Base-by-base conservation (phyloP, 2,888 invertebrate species). In the Drosophila flavopinicola region DNA sequence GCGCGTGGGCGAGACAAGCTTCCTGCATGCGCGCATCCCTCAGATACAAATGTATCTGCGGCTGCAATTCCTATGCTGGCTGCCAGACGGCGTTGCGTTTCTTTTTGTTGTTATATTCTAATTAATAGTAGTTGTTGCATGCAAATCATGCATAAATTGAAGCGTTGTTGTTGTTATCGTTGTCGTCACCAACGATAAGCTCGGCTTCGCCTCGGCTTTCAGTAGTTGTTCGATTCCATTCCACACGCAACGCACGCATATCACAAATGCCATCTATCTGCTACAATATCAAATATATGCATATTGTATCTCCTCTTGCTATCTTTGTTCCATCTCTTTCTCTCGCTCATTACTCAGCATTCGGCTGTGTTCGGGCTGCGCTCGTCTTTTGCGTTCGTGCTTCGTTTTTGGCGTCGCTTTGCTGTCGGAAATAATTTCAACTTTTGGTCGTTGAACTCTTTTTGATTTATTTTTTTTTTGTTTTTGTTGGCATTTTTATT, bases 361-460 rank as follows among this genome's bases (percentile, higher is more conserved):
- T 56, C 54, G 45, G 27, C 35, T 57, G 35, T 13, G 35, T 17
- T 57, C 41, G 52, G 52, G 29, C 52, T 32, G 29, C 35, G 42
- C 15, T 57, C 66, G 44, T 57, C 57, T 20, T 35, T 39, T 24
- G 41, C 7, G 41, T 32, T 48, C 58, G 57, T 32, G 47, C 38
- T 24, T 35, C 10, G 42, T 13, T 57, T 57, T 57, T 57, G 56
- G 60, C 13, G n/a, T 51, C 25, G 41, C 53, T 33, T 57, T 29
- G 56, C 56, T 58, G 80, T 79, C 76, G 82, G 78, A 83, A 78
- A 82, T 74, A 69, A 79, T 79, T 84, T 83, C 60, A 82, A 75
- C 84, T 83, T 83, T 83, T 83, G 83, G 83, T 84, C 85, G 80
- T 84, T 84, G 83, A 84, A 84, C 83, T 83, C 78, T 69, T 76